Conservation (phyloP, 2,888 invertebrate genomes). For the Apamea sordens region DNA sequence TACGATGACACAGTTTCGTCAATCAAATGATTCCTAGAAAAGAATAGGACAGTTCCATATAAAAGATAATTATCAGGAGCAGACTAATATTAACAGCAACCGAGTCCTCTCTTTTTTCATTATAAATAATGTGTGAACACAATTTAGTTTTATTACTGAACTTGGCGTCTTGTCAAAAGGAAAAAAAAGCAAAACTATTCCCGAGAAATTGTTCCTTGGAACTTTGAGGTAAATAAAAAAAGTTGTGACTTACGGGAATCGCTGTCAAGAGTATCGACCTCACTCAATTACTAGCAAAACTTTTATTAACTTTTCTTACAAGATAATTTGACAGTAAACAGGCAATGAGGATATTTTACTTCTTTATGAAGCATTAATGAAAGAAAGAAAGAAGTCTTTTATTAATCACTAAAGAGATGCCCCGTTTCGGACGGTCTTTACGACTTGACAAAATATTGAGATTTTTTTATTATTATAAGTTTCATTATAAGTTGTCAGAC, state of each 20-base stretch:
- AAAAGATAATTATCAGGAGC: background rate
- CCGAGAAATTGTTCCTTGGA: constrained; percentile 32
- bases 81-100: too few species aligned
- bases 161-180: background rate
- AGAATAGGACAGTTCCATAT: too few species aligned
- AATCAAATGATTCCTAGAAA: background rate
- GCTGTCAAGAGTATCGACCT: constrained; percentile 57
- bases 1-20: background rate
- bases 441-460: too few species aligned
- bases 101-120: background rate
- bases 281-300: constrained; percentile 57
- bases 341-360: constrained; percentile 22
- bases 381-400: background rate
- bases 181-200: constrained; percentile 27
- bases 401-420: background rate
- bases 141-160: constrained; percentile 7
- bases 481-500: too few species aligned
- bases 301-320: constrained; percentile 52
- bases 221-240: constrained; percentile 46
- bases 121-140: background rate
- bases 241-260: constrained; percentile 53
- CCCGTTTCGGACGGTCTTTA: too few species aligned
- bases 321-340: constrained; percentile 55
- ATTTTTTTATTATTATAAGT: background rate
- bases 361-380: background rate